phyloP scores from a whole-genome alignment of 2,797 vertebrate species.

The Sus cebifrons region DNA sequence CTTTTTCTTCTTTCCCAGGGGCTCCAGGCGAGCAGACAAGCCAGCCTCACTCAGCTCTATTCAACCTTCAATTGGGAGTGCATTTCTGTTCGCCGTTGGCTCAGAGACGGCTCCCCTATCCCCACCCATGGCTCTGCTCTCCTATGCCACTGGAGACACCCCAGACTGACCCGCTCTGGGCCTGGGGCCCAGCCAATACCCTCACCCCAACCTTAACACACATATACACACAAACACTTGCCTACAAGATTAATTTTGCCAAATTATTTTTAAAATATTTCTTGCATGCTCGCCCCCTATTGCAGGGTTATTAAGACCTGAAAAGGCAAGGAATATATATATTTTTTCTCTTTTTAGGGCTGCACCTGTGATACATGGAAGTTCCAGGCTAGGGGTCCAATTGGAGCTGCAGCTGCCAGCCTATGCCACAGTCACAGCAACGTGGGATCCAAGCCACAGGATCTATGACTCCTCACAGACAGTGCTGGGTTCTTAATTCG shows the following conservation, averaged over 20 bases:
- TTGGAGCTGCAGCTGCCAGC: too few relatives aligned
- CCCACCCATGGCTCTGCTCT: neutral
- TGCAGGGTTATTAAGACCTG: neutral
- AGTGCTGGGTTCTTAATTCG: too few relatives aligned
- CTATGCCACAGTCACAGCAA: too few relatives aligned
- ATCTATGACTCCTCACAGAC: too few relatives aligned
- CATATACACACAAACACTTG: neutral
- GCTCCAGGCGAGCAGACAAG: neutral
- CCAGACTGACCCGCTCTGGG: neutral
- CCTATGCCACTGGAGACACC: neutral
- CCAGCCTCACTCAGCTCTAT: rapidly evolving
- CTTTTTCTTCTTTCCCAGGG: neutral
- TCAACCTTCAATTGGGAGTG: neutral
- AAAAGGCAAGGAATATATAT: neutral
- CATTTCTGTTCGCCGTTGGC: neutral
- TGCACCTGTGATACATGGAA: too few relatives aligned
- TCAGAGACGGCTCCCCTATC: neutral
- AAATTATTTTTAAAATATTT: neutral
- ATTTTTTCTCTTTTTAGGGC: too few relatives aligned
- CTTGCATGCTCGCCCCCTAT: neutral
- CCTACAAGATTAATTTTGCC: neutral
- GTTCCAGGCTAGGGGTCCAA: too few relatives aligned
- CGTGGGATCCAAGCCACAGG: too few relatives aligned
- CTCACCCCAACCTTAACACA: neutral
- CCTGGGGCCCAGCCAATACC: neutral